Base-by-base conservation (phyloP, 2,797 vertebrate species). In the Rhinophrynus dorsalis region DNA sequence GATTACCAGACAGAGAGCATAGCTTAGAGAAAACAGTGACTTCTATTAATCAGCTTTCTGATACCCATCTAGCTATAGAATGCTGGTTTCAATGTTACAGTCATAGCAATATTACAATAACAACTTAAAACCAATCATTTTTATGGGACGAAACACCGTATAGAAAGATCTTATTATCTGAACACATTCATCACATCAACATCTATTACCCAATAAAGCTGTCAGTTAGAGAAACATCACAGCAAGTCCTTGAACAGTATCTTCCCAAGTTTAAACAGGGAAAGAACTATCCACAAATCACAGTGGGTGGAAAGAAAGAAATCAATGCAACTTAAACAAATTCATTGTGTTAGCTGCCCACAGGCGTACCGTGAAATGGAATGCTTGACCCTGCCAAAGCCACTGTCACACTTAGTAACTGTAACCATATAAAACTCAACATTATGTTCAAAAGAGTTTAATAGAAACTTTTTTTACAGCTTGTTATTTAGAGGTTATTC, bases 181-280 rank as follows among this genome's bases (percentile, higher is more conserved):
- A 76, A 81, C 79, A 77, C 68, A 78, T 70, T 74, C 78, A 82
- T 77, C 86, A 86, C 80, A 79, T 77, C 82, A 77, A 75, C 76
- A 65, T 79, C 82, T 84, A 85, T 82, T 80, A 82, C 83, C 75
- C 83, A 83, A 90, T 91, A 90, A 93, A 94, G 77, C 84, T 90
- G 86, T 88, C 90, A 90, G 78, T 80, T 61, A 81, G 76, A 85
- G 80, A 90, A 88, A 82, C 78, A 81, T 84, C 83, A 70, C 56
- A 27, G 81, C 74, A 67, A 80, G 74, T 82, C 79, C 82, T 89
- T 86, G 84, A 88, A 84, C 76, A 81, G 52, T 76, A 79, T 78
- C 45, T 78, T 50, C 69, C 81, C 76, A 68, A 80, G 80, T 84
- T 86, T 86, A 85, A 83, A 74, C 73, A 76, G 75, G 67, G 78